Percentiles rank a stretch among this genome's conserved stretches.
Conservation (phyloP, 2,888 invertebrate genomes). For the Dryococelus australis region DNA sequence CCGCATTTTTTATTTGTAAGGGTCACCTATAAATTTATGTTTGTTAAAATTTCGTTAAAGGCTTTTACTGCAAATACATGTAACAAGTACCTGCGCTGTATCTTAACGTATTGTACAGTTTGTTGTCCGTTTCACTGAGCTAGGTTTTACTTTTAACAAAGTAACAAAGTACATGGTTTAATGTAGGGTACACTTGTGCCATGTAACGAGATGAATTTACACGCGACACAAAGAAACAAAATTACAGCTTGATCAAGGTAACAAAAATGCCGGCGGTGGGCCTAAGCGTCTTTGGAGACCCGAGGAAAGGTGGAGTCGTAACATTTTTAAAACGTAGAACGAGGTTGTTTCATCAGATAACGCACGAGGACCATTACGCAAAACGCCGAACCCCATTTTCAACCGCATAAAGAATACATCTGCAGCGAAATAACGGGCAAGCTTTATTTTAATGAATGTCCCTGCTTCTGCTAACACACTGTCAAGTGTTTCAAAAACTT, state of each 20-base stretch:
- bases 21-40: no score
- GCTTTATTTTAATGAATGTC: neutral
- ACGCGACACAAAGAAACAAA: neutral
- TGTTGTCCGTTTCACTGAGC: no score
- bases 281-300: neutral
- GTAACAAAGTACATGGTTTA: no score
- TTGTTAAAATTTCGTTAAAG: no score
- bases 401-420: neutral
- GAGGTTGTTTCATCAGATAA: neutral
- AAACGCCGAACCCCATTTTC: neutral
- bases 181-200: neutral
- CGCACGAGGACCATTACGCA: neutral
- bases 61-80: no score
- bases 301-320: neutral
- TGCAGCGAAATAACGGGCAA: neutral
- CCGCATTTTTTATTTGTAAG: no score
- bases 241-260: neutral
- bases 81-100: no score
- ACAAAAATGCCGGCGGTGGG: neutral
- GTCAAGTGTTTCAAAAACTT: neutral
- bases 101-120: no score
- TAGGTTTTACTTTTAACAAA: no score
- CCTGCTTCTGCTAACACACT: neutral
- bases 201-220: neutral
- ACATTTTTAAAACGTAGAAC: neutral